Percentiles rank a stretch among this genome's conserved stretches.
Evolutionary conservation across 1,140 invertebrate genomes (phyloP).

Genomic region (Andrena cerasifolii): DNA sequence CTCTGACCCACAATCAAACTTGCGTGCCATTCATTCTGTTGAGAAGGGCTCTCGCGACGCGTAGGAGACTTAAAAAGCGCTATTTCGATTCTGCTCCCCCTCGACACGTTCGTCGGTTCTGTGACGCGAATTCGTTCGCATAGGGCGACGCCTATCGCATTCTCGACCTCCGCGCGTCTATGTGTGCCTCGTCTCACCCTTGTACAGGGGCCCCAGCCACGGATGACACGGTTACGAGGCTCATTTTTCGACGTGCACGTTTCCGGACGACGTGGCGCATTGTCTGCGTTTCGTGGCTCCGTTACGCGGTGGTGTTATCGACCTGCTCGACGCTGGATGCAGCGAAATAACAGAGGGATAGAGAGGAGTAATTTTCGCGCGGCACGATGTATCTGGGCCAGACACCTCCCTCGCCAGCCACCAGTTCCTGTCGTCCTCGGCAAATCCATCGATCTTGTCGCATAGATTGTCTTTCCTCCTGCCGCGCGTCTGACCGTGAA

Average conservation of each 20-base stretch:
- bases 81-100: too few relatives aligned
- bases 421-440: not conserved
- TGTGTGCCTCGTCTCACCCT: not conserved
- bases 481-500: too few relatives aligned
- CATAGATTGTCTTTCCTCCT: too few relatives aligned
- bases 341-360: not conserved
- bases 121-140: slow-evolving; percentile 40
- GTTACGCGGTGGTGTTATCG: not conserved
- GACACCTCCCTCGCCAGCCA: not conserved
- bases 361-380: not conserved
- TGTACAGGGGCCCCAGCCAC: not conserved
- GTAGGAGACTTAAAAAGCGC: too few relatives aligned
- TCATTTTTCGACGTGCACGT: slow-evolving; percentile 52
- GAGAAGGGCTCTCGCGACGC: too few relatives aligned
- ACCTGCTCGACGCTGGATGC: slow-evolving; percentile 4
- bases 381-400: not conserved
- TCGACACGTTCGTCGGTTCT: slow-evolving; percentile 29
- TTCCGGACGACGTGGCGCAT: slow-evolving; percentile 47
- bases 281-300: slow-evolving; percentile 47
- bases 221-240: slow-evolving; percentile 31
- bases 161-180: not conserved
- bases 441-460: not conserved
- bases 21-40: too few relatives aligned
- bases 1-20: too few relatives aligned
- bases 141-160: not conserved